Base-by-base conservation (phyloP, 2,888 invertebrate genomes). In the Euclidia mi region DNA sequence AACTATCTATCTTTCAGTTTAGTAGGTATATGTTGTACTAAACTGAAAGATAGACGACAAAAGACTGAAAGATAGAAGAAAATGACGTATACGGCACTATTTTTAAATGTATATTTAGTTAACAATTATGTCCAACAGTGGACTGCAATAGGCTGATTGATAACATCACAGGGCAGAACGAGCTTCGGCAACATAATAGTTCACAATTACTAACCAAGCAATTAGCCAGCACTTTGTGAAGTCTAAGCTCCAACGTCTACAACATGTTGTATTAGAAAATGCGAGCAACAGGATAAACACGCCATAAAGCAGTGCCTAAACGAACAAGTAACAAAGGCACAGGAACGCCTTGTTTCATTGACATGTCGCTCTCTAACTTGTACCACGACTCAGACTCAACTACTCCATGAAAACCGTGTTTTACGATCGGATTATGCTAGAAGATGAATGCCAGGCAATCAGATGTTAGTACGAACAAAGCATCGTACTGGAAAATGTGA, bases 371-470 rank as follows among this genome's bases (percentile, higher is more conserved):
- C 49, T 64, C 65, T 68, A 57, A 61, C 71, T 75, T 76, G 67
- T 56, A 67, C 78, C 68, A 70, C 64, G 69, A 65, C 65, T 64
- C 71, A 72, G 14, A 70, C 74, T 78, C 71, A 74, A 78, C 67
- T 78, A 73, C 79, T 70, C 81, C 81, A 85, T 87, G 87, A 87
- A 88, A 88, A 85, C 81, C 71, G 64, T 58, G 73, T 80, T 92
- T 92, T 90, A 91, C 89, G 89, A 89, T 85, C 85, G 85, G 90
- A 91, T 91, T 90, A 91, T 91, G 88, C 87, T 79, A 81, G 79
- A 80, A 88, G 89, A 91, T 91, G 89, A 90, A 91, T 90, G 85
- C 89, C 82, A 87, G 81, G 90, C 88, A 91, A 92, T 91, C 90
- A 90, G 83, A 84, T 83, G 80, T 81, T 81, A 76, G 82, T 79